Percentiles rank a stretch among this genome's conserved stretches.
Evolutionary conservation across 2,888 invertebrate species (phyloP).

Genomic region (Diarsia brunnea): DNA sequence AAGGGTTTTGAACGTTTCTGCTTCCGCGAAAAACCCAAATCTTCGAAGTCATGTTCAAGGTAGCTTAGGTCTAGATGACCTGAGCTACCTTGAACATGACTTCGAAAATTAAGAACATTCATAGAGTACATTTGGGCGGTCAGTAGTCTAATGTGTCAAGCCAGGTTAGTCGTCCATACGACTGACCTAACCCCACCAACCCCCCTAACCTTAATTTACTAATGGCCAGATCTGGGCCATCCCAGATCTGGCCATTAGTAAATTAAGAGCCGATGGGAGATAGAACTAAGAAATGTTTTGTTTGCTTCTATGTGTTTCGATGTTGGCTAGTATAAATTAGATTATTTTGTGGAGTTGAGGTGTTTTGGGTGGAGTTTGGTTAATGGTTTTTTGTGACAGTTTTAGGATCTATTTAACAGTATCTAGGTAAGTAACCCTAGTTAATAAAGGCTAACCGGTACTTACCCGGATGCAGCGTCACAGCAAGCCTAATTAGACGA

Average conservation of each 20-base stretch:
- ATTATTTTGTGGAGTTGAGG: not conserved
- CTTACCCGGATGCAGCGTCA: not conserved
- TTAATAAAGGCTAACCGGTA: not conserved
- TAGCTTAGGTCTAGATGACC: no score
- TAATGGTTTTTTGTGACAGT: not conserved
- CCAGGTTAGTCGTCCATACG: no score
- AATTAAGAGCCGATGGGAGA: conserved; percentile 64
- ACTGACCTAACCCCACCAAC: no score
- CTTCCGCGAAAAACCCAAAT: not conserved
- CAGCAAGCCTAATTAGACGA: not conserved
- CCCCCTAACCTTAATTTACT: no score
- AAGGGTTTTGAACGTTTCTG: not conserved
- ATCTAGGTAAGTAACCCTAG: not conserved
- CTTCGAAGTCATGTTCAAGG: not conserved
- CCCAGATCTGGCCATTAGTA: conserved; percentile 62
- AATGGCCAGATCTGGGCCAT: no score
- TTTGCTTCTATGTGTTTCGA: conserved; percentile 48
- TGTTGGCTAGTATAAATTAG: conserved; percentile 25
- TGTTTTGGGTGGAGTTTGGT: not conserved
- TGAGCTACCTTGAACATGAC: no score
- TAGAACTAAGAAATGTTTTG: conserved; percentile 61
- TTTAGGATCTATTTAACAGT: not conserved
- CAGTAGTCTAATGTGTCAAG: no score
- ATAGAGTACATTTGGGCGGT: no score
- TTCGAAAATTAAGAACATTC: no score